Evolutionary conservation across 2,888 invertebrate genomes (phyloP), one percentile per base, ranked within the genome.

Genomic region (Xanthorhoe spadicearia): DNA sequence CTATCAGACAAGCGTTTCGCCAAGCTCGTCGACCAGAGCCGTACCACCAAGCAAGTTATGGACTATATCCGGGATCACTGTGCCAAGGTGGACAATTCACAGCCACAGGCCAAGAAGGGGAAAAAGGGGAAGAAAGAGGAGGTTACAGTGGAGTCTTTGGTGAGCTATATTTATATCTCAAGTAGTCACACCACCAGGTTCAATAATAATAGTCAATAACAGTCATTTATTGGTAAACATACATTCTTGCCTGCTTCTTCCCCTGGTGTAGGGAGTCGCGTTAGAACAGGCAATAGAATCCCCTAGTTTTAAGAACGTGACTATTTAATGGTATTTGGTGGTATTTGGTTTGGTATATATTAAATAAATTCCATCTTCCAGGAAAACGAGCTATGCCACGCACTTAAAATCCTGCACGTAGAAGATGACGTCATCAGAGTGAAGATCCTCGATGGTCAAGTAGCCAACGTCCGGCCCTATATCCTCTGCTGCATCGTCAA

Each of bases 21-120:
- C 74, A 97, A 97, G 82, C 85, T 97, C 0, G 95, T 97, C 0
- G 95, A 95, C 71, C 96, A 97, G 78, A 95, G 96, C 75, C 94
- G 95, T 13, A 94, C 67, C 0, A 66, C 95, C 0, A 97, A 97
- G 79, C 96, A 97, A 84, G 93, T 97, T 4, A 73, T 97, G 28
- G 97, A 97, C 77, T 97, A 97, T 80, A 93, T 97, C 2, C 90
- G 95, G n/a, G 95, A 94, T 64, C 94, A 96, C 70, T 95, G 95
- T 77, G 87, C 93, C 0, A 94, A 91, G 76, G 72, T 76, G 0
- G 90, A 90, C 50, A 80, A 82, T 9, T 53, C 74, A 0, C 85
- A 85, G 43, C 80, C 84, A 3, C 38, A 90, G 70, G 87, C 86
- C 13, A 43, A 43, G 2, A 89, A 93, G 59, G 83, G 84, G 7